Base-by-base conservation (phyloP, 2,113 vertebrate genomes). In the Caranx ignobilis region DNA sequence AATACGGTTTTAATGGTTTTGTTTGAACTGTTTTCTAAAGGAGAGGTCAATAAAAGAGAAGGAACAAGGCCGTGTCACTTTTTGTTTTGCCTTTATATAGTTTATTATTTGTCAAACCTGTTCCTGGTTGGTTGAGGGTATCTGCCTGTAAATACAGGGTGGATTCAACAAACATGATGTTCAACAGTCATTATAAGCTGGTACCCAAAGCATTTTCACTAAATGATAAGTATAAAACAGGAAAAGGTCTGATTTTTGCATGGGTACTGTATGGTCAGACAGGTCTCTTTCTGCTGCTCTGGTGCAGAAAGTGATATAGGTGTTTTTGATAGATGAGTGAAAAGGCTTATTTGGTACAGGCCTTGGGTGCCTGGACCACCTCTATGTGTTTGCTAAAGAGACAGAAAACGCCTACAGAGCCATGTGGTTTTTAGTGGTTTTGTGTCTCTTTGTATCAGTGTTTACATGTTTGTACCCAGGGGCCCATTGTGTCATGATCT, bases 1-100 rank as follows among this genome's bases (percentile, higher is more conserved):
- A 85, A 86, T 90, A 72, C 63, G 85, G 68, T 92, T 91, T 91
- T 92, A 92, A 84, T 88, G 72, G 61, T 82, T 87, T 85, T 87
- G 75, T 93, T 89, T 90, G 67, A 85, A 74, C 71, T 87, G 82
- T 89, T 89, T 89, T 92, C 86, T 89, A 82, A 91, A 83, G 57
- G 79, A 84, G 37, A 71, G 72, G 81, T 88, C 81, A 92, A 89
- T 93, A 92, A 93, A 93, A 85, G 71, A 76, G 79, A 83, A 75
- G 18, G 72, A 89, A 82, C 6, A 6, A 71, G 18, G 39, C 37
- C 32, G 34, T 50, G 50, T 41, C 60, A 34, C 62, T 79, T 11
- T 76, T 72, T 77, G 54, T 83, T 87, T 62, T 71, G 45, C 13
- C 48, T 56, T 71, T 15, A 37, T 34, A 26, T 18, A 5, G 3